phyloP scores from a whole-genome alignment of 2,797 vertebrate species.

The Morelia viridis region DNA sequence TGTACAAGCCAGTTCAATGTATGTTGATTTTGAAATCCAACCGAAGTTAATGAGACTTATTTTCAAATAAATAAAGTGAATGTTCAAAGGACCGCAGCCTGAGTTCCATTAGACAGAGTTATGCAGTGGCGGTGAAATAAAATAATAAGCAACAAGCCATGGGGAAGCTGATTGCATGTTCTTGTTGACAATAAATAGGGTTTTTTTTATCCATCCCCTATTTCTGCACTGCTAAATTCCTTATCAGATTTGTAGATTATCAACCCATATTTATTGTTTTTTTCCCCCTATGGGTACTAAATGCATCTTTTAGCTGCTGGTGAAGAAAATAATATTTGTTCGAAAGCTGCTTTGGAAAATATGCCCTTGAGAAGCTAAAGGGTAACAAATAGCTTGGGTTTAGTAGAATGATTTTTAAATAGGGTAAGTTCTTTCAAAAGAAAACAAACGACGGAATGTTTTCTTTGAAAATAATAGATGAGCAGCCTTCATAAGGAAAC shows the following conservation, averaged over 20 bases:
- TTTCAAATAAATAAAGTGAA: not conserved
- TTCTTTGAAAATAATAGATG: slow-evolving; percentile 59
- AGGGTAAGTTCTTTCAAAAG: slow-evolving; percentile 41
- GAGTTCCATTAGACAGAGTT: not conserved
- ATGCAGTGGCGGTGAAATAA: not conserved
- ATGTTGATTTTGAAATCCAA: not conserved
- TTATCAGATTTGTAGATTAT: slow-evolving; percentile 51
- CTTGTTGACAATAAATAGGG: slow-evolving; percentile 35
- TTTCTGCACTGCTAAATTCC: slow-evolving; percentile 55
- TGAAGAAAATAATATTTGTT: slow-evolving; percentile 49
- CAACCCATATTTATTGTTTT: slow-evolving; percentile 58
- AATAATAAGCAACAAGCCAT: not conserved
- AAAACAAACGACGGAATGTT: slow-evolving; percentile 39
- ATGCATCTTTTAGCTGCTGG: slow-evolving; percentile 45
- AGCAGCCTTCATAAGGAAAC: slow-evolving; percentile 34
- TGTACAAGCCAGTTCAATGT: not conserved
- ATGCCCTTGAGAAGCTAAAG: slow-evolving; percentile 34
- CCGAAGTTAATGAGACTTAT: not conserved
- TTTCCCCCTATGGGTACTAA: slow-evolving; percentile 34
- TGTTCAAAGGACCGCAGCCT: not conserved
- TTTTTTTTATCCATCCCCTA: slow-evolving; percentile 49
- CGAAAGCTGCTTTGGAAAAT: slow-evolving; percentile 57
- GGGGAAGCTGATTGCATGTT: not conserved
- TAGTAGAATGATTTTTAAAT: slow-evolving; percentile 49
- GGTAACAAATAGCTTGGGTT: slow-evolving; percentile 48